Evolutionary conservation across 1,140 invertebrate species (phyloP), one percentile per base, ranked within the genome.

Genomic region (Saxidomus purpurata): DNA sequence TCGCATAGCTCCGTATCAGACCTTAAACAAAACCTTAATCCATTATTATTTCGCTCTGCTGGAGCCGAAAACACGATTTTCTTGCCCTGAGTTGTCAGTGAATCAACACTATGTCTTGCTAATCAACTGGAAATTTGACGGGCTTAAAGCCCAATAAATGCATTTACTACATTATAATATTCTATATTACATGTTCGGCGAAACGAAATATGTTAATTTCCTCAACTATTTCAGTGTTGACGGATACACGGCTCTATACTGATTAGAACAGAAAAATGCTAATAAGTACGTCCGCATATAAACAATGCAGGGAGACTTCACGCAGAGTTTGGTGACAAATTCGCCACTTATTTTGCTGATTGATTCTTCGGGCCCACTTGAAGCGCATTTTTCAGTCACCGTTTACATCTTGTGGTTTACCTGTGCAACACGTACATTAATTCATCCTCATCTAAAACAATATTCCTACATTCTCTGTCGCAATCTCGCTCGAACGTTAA

Each of bases 11-110:
- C 31, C 15, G 47, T 52, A 52, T 79, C 76, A 79, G 55, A 49
- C 15, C 36, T 55, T 55, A 59, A 49, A 79, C 76, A 79, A 52
- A 79, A 34, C 49, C 19, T 40, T 59, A 79, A 59, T 55, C 76
- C 47, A 55, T 34, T 79, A 79, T 79, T 79, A 79, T 55, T 36
- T 55, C 76, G 76, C 76, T 79, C 76, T 79, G 47, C 0, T 49
- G 76, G 47, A 79, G 76, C 47, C 76, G 76, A 79, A 79, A 79
- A 79, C 76, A 36, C 76, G 76, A 79, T 79, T 79, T 79, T 79
- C 76, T 31, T 38, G 34, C 31, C 49, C 76, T 36, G 6, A 79
- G 49, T 49, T 55, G 43, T 79, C 47, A 19, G 9, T 79, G 76
- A 79, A 59, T 55, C 28, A 19, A 36, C 28, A 0, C 49, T 79